Evolutionary conservation across 1,140 invertebrate species (phyloP).

Genomic region (Monomorium pharaonis): DNA sequence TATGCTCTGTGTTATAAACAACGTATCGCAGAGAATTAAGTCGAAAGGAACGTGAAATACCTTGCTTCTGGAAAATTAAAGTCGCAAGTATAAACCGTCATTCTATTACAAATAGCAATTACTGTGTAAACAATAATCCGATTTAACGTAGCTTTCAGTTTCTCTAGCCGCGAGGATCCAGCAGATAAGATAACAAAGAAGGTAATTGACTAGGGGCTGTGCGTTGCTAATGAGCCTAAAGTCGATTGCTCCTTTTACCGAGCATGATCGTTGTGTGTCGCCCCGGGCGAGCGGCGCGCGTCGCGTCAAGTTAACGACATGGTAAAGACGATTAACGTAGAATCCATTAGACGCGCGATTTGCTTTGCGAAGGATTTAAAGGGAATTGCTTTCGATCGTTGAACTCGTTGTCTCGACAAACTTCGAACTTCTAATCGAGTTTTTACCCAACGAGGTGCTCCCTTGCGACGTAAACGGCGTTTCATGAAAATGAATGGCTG

Average conservation of each 20-base stretch:
- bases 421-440: slow-evolving; percentile 55
- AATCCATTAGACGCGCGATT: slow-evolving; percentile 61
- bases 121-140: slow-evolving; percentile 40
- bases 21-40: too few species aligned
- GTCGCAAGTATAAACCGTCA: neutral
- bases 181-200: slow-evolving; percentile 60
- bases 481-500: slow-evolving; percentile 17
- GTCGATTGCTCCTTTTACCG: slow-evolving; percentile 46
- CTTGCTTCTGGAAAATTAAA: neutral
- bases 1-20: neutral
- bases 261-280: slow-evolving; percentile 20
- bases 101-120: neutral
- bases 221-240: slow-evolving; percentile 66
- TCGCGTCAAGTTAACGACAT: slow-evolving; percentile 48
- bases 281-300: slow-evolving; percentile 29
- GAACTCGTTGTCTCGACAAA: slow-evolving; percentile 57
- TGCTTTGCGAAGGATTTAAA: slow-evolving; percentile 54
- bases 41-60: neutral
- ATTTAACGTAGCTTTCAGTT: slow-evolving; percentile 24
- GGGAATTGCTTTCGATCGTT: slow-evolving; percentile 52
- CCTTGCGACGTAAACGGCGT: neutral
- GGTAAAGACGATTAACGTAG: slow-evolving; percentile 58
- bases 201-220: slow-evolving; percentile 62
- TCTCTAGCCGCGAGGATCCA: slow-evolving; percentile 42
- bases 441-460: slow-evolving; percentile 29